phyloP scores from a whole-genome alignment of 2,797 vertebrate species.

The Menidia menidia region DNA sequence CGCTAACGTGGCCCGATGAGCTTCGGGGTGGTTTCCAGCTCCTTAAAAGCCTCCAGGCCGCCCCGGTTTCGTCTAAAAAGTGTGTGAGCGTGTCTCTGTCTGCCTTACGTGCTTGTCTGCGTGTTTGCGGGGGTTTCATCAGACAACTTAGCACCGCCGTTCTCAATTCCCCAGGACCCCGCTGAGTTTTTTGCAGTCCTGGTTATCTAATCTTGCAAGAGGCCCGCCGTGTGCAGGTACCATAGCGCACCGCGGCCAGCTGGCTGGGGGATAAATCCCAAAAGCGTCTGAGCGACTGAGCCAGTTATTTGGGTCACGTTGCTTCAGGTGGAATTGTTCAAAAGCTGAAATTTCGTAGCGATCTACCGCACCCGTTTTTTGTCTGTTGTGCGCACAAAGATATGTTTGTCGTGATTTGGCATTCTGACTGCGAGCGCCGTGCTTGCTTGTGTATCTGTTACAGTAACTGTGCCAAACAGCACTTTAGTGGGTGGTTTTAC shows the following conservation, averaged over 20 bases:
- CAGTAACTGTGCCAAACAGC: slow-evolving; percentile 23
- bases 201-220: slow-evolving; percentile 65
- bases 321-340: slow-evolving; percentile 44
- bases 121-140: slow-evolving; percentile 27
- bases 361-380: slow-evolving; percentile 28
- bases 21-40: slow-evolving; percentile 37
- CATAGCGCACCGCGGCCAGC: slow-evolving; percentile 41
- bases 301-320: slow-evolving; percentile 57
- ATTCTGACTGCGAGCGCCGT: slow-evolving; percentile 2
- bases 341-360: slow-evolving; percentile 32
- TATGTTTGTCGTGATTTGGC: background rate
- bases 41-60: slow-evolving; percentile 32
- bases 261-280: slow-evolving; percentile 50
- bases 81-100: slow-evolving; percentile 20
- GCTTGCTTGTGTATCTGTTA: slow-evolving; percentile 19
- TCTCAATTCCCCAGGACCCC: slow-evolving; percentile 46
- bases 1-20: slow-evolving; percentile 49
- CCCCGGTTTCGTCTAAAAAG: slow-evolving; percentile 8
- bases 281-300: slow-evolving; percentile 48
- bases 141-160: slow-evolving; percentile 40
- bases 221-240: slow-evolving; percentile 59
- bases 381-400: slow-evolving; percentile 9
- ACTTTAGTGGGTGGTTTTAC: slow-evolving; percentile 30
- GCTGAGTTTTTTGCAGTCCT: slow-evolving; percentile 45
- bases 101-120: slow-evolving; percentile 20